These are phyloP conservation scores for Motacilla tschutschensis DNA, from an alignment of 2,113 vertebrate genomes.

Conservation along the genomic window DNA sequence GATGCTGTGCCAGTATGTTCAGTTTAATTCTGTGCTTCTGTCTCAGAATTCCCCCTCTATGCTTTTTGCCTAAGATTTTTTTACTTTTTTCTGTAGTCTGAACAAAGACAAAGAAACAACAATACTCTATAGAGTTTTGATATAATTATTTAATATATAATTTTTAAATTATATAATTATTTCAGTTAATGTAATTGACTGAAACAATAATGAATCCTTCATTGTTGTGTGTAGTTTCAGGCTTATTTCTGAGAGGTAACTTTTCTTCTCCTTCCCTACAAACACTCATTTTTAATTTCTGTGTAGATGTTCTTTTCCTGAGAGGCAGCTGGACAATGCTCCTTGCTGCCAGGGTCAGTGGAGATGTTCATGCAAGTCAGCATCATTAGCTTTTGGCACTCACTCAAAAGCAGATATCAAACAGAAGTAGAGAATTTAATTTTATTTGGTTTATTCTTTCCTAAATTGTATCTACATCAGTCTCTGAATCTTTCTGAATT, in stretches of 20 bases:
- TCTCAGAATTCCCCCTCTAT: neutral
- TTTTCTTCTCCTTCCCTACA: neutral
- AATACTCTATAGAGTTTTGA: neutral
- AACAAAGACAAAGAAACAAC: neutral
- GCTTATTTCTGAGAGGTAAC: neutral
- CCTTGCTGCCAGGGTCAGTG: neutral
- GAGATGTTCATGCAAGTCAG: neutral
- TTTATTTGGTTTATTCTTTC: neutral
- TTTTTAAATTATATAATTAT: neutral
- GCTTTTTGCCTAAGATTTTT: neutral
- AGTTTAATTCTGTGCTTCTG: slow-evolving; percentile 32
- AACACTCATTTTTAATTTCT: neutral
- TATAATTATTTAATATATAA: neutral
- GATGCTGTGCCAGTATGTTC: slow-evolving; percentile 30
- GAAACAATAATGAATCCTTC: neutral
- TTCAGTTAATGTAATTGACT: neutral
- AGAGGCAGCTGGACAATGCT: neutral
- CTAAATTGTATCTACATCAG: neutral
- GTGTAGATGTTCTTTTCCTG: neutral
- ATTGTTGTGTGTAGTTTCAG: neutral
- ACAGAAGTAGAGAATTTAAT: neutral
- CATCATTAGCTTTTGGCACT: neutral
- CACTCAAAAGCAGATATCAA: neutral
- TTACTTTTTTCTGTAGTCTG: neutral
- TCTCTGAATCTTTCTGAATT: neutral